Percentiles rank a stretch among this genome's conserved stretches.
These are phyloP conservation scores for Pinctada fucata DNA, from an alignment of 2,888 invertebrate species.

Conservation along the genomic window DNA sequence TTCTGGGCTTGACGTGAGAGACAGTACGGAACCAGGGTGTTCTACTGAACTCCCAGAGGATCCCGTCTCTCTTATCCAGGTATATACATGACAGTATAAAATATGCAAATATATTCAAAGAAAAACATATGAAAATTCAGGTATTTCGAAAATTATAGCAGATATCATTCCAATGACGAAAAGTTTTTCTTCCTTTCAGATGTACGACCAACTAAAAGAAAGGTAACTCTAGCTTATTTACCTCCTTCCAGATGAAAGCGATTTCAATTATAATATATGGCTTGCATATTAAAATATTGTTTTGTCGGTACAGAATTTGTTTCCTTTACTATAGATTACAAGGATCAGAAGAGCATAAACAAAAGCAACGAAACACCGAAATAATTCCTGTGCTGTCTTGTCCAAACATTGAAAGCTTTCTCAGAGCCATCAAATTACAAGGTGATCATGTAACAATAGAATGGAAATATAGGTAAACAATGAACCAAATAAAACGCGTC, in stretches of 20 bases:
- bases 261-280: no score
- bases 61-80: neutral
- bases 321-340: no score
- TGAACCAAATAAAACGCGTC: no score
- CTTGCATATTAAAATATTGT: no score
- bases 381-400: neutral
- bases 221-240: conserved; percentile 11
- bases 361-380: neutral
- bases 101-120: neutral
- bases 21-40: neutral
- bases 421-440: neutral
- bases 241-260: no score
- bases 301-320: no score
- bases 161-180: neutral
- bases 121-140: neutral
- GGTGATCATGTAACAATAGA: neutral
- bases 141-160: no score
- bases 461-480: no score
- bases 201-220: conserved; percentile 15
- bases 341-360: no score
- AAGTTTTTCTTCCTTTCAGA: conserved; percentile 7
- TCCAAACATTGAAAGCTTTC: neutral
- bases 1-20: neutral
- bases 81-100: neutral
- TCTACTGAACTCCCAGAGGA: neutral